Percentiles rank a stretch among this genome's conserved stretches.
Evolutionary conservation across 2,888 invertebrate genomes (phyloP).

Genomic region (Metacarcinus magister): DNA sequence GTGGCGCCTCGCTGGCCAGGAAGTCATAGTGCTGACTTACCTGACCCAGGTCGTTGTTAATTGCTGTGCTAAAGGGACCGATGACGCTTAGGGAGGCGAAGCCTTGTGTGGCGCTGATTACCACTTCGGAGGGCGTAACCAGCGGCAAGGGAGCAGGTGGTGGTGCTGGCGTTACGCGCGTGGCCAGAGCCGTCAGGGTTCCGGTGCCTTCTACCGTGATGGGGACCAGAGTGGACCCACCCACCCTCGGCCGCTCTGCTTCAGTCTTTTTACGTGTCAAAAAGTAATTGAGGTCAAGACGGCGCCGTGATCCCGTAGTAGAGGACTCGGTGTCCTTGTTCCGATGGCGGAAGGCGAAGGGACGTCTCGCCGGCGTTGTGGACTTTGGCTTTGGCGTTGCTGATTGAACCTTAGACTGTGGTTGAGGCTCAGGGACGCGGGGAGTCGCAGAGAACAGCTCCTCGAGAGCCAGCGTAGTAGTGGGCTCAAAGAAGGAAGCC

Average conservation of each 20-base stretch:
- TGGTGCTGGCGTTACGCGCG: background rate
- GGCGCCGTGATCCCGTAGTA: slow-evolving; percentile 59
- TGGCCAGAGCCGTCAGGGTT: slow-evolving; percentile 18
- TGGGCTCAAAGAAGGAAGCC: slow-evolving; percentile 74
- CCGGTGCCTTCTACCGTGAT: slow-evolving; percentile 80
- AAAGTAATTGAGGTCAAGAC: slow-evolving; percentile 74
- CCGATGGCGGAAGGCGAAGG: background rate
- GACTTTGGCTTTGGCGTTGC: background rate
- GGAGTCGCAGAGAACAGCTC: slow-evolving; percentile 73
- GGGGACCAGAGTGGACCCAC: slow-evolving; percentile 80
- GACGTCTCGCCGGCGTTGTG: background rate
- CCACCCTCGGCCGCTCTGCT: background rate
- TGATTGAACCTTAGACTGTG: slow-evolving; percentile 34
- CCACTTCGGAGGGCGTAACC: slow-evolving; percentile 78
- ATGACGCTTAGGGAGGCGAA: slow-evolving; percentile 80
- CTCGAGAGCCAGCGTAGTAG: slow-evolving; percentile 66
- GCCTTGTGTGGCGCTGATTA: slow-evolving; percentile 78
- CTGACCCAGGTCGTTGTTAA: slow-evolving; percentile 83
- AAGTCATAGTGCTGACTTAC: slow-evolving; percentile 82
- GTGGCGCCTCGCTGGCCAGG: slow-evolving; percentile 84
- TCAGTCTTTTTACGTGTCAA: slow-evolving; percentile 67
- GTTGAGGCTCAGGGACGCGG: background rate
- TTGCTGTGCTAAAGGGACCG: slow-evolving; percentile 77
- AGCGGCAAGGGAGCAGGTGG: background rate
- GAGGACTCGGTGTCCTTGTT: background rate